Percentiles rank a stretch among this genome's conserved stretches.
Conservation (phyloP, 2,113 vertebrate genomes). For the Dicaeum eximium region DNA sequence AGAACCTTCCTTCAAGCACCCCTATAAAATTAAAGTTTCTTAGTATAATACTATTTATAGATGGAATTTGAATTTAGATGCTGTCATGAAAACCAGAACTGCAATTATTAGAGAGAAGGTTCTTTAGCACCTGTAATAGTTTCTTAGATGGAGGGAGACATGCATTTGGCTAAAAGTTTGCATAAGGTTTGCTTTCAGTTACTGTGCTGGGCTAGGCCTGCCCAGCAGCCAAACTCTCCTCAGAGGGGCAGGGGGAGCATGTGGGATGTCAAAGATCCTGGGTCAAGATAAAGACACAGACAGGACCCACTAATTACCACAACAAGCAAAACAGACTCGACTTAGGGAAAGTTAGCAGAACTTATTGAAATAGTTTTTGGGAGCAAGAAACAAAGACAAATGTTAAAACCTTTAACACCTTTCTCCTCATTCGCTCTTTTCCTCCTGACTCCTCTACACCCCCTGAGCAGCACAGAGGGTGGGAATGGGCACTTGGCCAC, state of each 20-base stretch:
- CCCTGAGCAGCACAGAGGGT: accelerated
- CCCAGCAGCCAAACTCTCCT: neutral
- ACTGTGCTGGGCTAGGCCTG: neutral
- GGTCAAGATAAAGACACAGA: neutral
- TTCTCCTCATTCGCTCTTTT: neutral
- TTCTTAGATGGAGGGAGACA: neutral
- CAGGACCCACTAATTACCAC: neutral
- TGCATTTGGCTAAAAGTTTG: neutral
- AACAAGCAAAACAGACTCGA: neutral
- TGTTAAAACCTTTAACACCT: neutral
- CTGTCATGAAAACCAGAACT: neutral
- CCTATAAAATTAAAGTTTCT: neutral
- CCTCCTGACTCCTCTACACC: neutral
- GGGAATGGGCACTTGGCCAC: neutral
- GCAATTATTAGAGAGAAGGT: neutral
- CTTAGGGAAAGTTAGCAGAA: neutral
- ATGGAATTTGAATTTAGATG: neutral
- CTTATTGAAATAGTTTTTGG: neutral
- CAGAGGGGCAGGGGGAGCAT: neutral
- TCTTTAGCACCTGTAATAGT: neutral
- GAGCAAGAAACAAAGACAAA: neutral
- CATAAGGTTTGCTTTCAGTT: neutral
- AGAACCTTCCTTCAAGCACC: neutral
- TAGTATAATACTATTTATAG: neutral
- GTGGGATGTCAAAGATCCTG: neutral